phyloP scores from a whole-genome alignment of 2,797 vertebrate species.

The Pipistrellus pipistrellus region DNA sequence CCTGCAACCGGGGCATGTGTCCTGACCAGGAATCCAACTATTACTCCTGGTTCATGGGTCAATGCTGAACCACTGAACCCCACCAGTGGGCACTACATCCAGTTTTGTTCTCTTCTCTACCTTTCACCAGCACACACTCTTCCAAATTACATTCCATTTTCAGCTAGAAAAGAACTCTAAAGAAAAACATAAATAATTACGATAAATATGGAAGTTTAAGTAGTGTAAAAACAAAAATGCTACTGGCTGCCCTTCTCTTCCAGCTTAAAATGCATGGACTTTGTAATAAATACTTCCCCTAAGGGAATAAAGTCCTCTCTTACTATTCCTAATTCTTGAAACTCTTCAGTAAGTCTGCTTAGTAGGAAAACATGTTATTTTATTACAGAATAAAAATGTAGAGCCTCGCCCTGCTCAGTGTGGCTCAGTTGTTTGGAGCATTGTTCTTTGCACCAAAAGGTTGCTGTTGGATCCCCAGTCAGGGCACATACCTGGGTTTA shows the following conservation, averaged over 20 bases:
- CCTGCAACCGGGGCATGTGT: too few relatives aligned
- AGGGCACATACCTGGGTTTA: neutral
- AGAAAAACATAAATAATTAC: constrained; percentile 7
- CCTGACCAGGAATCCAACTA: too few relatives aligned
- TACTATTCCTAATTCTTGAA: constrained; percentile 25
- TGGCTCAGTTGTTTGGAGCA: neutral
- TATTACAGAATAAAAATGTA: neutral
- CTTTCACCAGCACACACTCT: neutral
- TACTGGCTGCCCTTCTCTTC: neutral
- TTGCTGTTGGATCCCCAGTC: neutral
- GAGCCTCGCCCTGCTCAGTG: neutral
- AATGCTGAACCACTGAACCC: too few relatives aligned
- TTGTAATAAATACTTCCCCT: constrained; percentile 23
- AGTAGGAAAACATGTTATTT: constrained; percentile 10
- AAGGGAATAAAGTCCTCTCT: neutral
- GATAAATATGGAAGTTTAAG: constrained; percentile 22
- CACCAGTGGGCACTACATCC: too few relatives aligned
- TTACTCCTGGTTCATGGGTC: too few relatives aligned
- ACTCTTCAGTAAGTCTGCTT: constrained; percentile 46
- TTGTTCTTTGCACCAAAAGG: neutral
- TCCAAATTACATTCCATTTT: neutral
- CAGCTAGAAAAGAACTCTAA: neutral
- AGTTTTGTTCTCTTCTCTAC: neutral
- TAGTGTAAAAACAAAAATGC: constrained; percentile 40
- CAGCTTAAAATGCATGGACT: constrained; percentile 9